Evolutionary conservation across 2,888 invertebrate genomes (phyloP), one percentile per base, ranked within the genome.

Genomic region (Trimorus sp.): DNA sequence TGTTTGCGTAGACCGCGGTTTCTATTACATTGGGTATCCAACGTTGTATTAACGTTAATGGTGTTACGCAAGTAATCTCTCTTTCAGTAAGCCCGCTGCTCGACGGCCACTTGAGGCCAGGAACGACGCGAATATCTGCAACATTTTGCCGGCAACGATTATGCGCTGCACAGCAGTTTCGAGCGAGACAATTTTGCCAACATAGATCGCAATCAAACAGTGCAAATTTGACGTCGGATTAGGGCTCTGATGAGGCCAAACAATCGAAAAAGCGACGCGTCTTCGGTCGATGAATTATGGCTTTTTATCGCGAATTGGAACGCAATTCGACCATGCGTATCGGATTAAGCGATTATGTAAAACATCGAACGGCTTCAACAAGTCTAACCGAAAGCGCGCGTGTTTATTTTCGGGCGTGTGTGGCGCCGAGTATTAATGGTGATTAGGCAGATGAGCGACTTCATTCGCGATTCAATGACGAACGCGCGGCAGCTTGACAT

Each of bases 1-100:
- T 71, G 56, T 75, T 76, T 76, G 63, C 75, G 70, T 54, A 80
- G 53, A 66, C 53, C 63, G 49, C 53, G 58, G 69, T 80, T 81
- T 76, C 71, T 66, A 66, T 76, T 81, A 71, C 70, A 66, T 36
- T 26, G 65, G 75, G 69, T 76, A 70, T 75, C 75, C 71, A 60
- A n/a, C 49, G 71, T 80, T 75, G 75, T 75, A 78, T 80, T 83
- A 83, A 83, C 77, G 78, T 78, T 80, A 80, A 83, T 80, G 73
- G 65, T 74, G 66, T 77, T 83, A 78, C 77, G 68, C 74, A 70
- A 79, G 76, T 79, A 79, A 83, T 79, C 66, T 80, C 74, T 77
- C 79, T 79, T 79, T 73, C 73, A 51, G 66, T 68, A 71, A 77
- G 53, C 73, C 68, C 77, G 48, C 26, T 80, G 60, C 54, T 76